A percentile compares a stretch with the other conserved stretches of the same genome.
Evolutionary conservation across 2,797 vertebrate species (phyloP).

Genomic region (Rhynchonycteris naso): DNA sequence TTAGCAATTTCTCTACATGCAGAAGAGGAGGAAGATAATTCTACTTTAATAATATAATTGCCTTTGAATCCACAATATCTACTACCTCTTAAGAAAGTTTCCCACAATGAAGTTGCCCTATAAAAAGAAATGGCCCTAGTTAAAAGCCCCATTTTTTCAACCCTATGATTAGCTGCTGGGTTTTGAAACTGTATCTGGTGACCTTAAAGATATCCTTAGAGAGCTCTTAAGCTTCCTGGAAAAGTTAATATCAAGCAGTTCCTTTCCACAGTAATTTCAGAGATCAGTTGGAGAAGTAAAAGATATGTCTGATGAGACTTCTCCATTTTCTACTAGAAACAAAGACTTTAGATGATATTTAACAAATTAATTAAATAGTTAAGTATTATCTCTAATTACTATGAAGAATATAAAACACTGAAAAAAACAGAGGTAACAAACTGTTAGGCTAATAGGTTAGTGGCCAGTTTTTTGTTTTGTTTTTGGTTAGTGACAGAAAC

Average conservation of each 20-base stretch:
- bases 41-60: slow-evolving; percentile 63
- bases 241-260: slow-evolving; percentile 26
- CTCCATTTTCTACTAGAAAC: neutral
- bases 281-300: neutral
- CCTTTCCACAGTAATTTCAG: neutral
- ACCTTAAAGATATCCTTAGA: slow-evolving; percentile 48
- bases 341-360: slow-evolving; percentile 5
- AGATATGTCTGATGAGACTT: neutral
- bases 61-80: slow-evolving; percentile 62
- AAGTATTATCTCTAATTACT: neutral
- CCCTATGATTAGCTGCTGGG: slow-evolving; percentile 63
- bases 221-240: neutral
- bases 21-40: slow-evolving; percentile 56
- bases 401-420: slow-evolving; percentile 23
- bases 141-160: slow-evolving; percentile 65
- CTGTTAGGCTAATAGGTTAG: neutral
- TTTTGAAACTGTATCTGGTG: slow-evolving; percentile 65
- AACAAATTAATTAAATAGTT: slow-evolving; percentile 23
- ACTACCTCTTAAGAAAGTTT: slow-evolving; percentile 69
- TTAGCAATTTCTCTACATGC: slow-evolving; percentile 60
- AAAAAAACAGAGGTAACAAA: neutral
- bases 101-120: slow-evolving; percentile 71
- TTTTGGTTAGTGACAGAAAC: too few species aligned
- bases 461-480: too few species aligned
- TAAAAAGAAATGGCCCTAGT: slow-evolving; percentile 73